Evolutionary conservation across 64 coral and sea anemone species (phyloP).

Genomic region (Cladopsammia gracilis): DNA sequence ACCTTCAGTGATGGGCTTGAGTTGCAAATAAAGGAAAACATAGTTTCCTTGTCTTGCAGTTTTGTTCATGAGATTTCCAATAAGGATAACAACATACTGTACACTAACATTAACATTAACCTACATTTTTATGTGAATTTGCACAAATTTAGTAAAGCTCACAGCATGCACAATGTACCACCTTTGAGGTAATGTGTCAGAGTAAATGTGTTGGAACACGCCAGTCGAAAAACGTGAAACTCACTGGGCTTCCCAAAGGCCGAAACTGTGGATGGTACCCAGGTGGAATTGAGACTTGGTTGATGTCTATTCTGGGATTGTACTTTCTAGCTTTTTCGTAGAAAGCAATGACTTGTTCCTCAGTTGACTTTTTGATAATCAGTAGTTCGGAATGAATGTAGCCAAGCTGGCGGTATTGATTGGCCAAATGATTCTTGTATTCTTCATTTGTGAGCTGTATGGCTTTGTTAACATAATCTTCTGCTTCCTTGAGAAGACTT

Average conservation of each 20-base stretch:
- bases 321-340: constrained; percentile 63
- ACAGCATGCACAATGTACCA: too few relatives aligned
- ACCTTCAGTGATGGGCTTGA: too few relatives aligned
- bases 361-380: constrained; percentile 45
- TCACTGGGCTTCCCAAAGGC: neutral
- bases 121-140: too few relatives aligned
- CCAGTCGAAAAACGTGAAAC: too few relatives aligned
- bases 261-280: constrained; percentile 20
- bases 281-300: constrained; percentile 12
- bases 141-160: too few relatives aligned
- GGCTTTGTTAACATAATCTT: constrained; percentile 73
- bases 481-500: constrained; percentile 47
- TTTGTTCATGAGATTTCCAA: too few relatives aligned
- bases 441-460: constrained; percentile 70
- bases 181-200: too few relatives aligned
- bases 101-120: too few relatives aligned
- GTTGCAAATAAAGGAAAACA: too few relatives aligned
- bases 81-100: too few relatives aligned
- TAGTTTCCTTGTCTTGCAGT: too few relatives aligned
- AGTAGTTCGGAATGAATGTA: constrained; percentile 52
- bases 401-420: constrained; percentile 80
- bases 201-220: too few relatives aligned
- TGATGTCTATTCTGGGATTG: constrained; percentile 72
- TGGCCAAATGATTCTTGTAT: constrained; percentile 52
- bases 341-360: constrained; percentile 6